Evolutionary conservation across 2,113 vertebrate genomes (phyloP).

Genomic region (Glaucomys volans): DNA sequence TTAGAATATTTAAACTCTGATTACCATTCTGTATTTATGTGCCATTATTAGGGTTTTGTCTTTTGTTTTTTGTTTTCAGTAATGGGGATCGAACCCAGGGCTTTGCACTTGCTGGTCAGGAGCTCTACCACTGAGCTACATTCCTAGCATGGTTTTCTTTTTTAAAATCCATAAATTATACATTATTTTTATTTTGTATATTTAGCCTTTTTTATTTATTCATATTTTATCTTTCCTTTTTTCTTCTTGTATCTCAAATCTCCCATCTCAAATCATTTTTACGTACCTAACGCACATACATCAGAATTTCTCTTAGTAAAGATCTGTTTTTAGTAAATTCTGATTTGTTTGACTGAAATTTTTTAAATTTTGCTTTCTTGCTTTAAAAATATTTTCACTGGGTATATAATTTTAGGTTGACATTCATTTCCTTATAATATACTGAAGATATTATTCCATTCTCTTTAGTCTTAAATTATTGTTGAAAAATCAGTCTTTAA

Average conservation of each 20-base stretch:
- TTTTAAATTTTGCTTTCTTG: constrained; percentile 23
- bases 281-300: not conserved
- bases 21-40: not conserved
- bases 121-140: not conserved
- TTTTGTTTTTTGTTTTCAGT: not conserved
- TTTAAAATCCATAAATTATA: not conserved
- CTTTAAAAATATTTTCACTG: not conserved
- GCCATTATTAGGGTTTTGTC: not conserved
- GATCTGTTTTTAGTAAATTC: not conserved
- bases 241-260: not conserved
- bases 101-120: not conserved
- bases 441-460: not conserved
- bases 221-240: not conserved
- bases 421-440: not conserved
- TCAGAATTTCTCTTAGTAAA: constrained; percentile 1
- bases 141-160: not conserved
- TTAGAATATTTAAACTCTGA: not conserved
- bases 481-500: not conserved
- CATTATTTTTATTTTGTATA: not conserved
- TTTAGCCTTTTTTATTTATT: not conserved
- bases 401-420: not conserved
- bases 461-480: not conserved
- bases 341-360: not conserved
- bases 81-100: not conserved
- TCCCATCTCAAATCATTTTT: not conserved